Percentiles rank a stretch among this genome's conserved stretches.
These are phyloP conservation scores for Caerostris extrusa DNA, from an alignment of 1,140 invertebrate species.

Conservation along the genomic window DNA sequence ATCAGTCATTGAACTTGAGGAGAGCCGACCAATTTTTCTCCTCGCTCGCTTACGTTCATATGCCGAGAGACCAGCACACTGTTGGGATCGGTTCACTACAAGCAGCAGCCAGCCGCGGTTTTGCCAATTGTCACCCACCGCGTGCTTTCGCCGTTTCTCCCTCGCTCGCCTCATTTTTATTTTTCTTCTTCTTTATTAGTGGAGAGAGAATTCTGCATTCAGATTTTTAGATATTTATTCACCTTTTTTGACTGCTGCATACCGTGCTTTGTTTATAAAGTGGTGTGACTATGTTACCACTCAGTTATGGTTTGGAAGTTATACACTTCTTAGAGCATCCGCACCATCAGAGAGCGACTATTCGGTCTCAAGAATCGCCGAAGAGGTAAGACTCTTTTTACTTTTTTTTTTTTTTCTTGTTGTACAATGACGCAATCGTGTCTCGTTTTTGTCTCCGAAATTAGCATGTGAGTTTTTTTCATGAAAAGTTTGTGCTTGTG, in stretches of 20 bases:
- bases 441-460: not conserved
- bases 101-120: conserved; percentile 45
- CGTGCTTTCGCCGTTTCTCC: conserved; percentile 10
- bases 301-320: conserved; percentile 76
- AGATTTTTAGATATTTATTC: not conserved
- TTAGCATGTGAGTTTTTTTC: too few species aligned
- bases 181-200: not conserved
- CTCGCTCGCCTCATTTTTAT: too few species aligned
- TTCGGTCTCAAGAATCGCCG: conserved; percentile 20
- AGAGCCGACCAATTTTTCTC: conserved; percentile 13
- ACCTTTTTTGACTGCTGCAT: not conserved
- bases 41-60: conserved; percentile 19
- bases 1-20: conserved; percentile 76
- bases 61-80: conserved; percentile 40
- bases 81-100: conserved; percentile 5
- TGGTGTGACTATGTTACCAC: conserved; percentile 60
- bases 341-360: conserved; percentile 43
- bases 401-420: too few species aligned
- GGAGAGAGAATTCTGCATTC: too few species aligned
- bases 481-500: too few species aligned
- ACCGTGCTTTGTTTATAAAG: not conserved
- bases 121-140: conserved; percentile 58
- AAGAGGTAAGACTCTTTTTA: conserved; percentile 60
- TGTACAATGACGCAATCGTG: not conserved
- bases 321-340: conserved; percentile 78